phyloP scores from a whole-genome alignment of 2,113 vertebrate species.

The Callipepla squamata region DNA sequence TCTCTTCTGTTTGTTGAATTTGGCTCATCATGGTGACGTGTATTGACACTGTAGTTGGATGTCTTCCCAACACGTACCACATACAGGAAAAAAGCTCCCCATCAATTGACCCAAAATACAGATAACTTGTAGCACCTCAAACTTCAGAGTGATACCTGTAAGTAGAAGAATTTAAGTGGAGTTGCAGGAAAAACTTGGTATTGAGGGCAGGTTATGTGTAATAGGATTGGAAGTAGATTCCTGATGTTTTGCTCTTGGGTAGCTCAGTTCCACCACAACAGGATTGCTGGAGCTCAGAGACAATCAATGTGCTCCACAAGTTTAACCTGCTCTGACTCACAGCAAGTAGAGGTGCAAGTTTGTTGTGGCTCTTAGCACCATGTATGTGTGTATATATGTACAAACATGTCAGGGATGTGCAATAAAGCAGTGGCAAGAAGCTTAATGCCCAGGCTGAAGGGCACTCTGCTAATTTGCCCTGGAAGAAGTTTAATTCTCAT shows the following conservation, averaged over 20 bases:
- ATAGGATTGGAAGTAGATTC: not conserved
- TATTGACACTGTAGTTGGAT: not conserved
- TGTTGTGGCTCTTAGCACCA: not conserved
- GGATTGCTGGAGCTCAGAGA: not conserved
- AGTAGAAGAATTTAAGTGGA: not conserved
- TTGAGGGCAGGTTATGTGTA: not conserved
- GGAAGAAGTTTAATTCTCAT: not conserved
- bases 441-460: not conserved
- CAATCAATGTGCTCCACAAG: not conserved
- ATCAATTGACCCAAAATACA: not conserved
- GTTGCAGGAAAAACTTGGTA: not conserved
- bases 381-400: not conserved
- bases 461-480: not conserved
- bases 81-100: not conserved
- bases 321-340: not conserved
- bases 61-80: not conserved
- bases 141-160: not conserved
- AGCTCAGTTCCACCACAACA: not conserved
- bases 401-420: not conserved
- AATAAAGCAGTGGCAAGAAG: not conserved
- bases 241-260: not conserved
- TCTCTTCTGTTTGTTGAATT: not conserved
- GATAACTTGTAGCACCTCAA: not conserved
- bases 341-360: not conserved
- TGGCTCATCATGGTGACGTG: not conserved